Base-by-base conservation (phyloP, 2,113 vertebrate species). In the Gallinago jamesoni region DNA sequence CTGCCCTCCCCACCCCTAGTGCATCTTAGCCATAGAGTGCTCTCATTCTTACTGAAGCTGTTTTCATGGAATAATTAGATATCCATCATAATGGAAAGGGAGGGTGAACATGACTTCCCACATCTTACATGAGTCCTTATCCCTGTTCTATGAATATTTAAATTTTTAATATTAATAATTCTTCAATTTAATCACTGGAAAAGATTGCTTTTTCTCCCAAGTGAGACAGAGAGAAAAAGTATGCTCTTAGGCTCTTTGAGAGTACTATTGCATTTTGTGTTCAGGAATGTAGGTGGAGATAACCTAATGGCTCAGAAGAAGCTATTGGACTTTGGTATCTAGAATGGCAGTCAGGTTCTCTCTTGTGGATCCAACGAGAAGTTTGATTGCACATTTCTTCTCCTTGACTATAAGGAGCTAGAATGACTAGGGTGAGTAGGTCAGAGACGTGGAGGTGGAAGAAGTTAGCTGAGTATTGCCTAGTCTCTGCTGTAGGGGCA, bases 151-250 rank as follows among this genome's bases (percentile, higher is more conserved):
- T 92, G 56, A 95, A 81, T 94, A 94, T 72, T 93, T 90, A 87
- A 74, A 48, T 10, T 77, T 93, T 59, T 87, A 52, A 75, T 93
- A 60, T 89, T 68, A 95, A 30, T 92, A 84, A 81, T 93, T 92
- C 76, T 94, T 89, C 47, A 74, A 0, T 87, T 81, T 94, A 78
- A 59, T 90, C 25, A 84, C 43, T 56, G 23, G 64, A 75, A 93
- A 92, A 77, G 10, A 81, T 70, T 89, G 28, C n/a, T 43, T 95
- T 87, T 92, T 80, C 47, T 90, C n/a, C 47, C 55, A 53, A 47
- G 28, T 73, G 47, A 37, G 63, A 48, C 47, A 73, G 47, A 63
- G 43, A 68, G 33, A 23, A 86, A 48, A 66, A 47, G 28, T 24
- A 33, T 82, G 18, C 60, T 92, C 92, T 70, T 63, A 77, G 87